A percentile compares a stretch with the other conserved stretches of the same genome.
Conservation (phyloP, 2,888 invertebrate species). For the Lepeophtheirus nordmannii region DNA sequence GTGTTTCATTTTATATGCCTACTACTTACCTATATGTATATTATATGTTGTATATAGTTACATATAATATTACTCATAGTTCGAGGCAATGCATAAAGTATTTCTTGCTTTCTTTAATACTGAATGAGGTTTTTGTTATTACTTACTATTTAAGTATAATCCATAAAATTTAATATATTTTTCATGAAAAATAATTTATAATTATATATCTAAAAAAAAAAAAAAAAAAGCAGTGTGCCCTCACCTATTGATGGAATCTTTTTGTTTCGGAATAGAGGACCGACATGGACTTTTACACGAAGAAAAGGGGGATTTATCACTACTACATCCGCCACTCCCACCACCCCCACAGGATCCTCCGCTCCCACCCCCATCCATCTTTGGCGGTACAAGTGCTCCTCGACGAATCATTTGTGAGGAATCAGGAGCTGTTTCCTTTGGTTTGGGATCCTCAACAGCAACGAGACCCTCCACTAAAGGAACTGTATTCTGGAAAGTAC, state of each 20-base stretch:
- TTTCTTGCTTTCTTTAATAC: too few species aligned
- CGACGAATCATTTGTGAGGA: conserved; percentile 35
- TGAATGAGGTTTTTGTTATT: too few species aligned
- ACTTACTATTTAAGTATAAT: too few species aligned
- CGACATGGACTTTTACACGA: neutral
- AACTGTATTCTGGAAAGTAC: conserved; percentile 3
- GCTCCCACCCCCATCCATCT: conserved; percentile 32
- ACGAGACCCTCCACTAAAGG: conserved; percentile 27
- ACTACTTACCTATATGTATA: too few species aligned
- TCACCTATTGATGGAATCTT: neutral
- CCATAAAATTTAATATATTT: too few species aligned
- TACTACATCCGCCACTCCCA: conserved; percentile 29
- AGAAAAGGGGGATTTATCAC: conserved; percentile 18
- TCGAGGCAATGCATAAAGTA: too few species aligned
- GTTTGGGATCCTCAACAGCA: conserved; percentile 30
- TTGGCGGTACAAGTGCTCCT: conserved; percentile 36
- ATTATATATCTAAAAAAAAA: neutral
- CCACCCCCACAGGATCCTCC: conserved; percentile 30
- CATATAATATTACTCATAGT: too few species aligned
- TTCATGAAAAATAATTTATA: too few species aligned
- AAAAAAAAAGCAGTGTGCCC: neutral
- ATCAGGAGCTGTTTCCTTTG: conserved; percentile 31
- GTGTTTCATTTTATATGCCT: too few species aligned
- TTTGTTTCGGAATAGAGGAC: neutral
- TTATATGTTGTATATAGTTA: too few species aligned